Conservation (phyloP, 2,113 vertebrate genomes). For the Bufo gargarizans region DNA sequence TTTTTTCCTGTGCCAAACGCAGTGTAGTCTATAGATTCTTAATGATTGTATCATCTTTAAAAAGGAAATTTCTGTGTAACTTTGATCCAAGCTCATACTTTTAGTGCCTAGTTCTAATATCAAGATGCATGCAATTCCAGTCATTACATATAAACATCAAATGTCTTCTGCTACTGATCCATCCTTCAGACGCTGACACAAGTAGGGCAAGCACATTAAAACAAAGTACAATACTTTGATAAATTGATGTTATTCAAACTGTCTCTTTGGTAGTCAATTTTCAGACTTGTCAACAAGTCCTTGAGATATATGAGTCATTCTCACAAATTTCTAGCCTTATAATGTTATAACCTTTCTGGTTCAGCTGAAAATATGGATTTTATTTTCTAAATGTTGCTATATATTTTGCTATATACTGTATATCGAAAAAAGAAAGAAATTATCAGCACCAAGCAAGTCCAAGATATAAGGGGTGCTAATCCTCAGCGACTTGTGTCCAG, state of each 20-base stretch:
- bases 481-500: too few relatives aligned
- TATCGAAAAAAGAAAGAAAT: too few relatives aligned
- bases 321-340: not conserved
- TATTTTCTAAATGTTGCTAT: not conserved
- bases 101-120: not conserved
- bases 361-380: not conserved
- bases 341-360: not conserved
- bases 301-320: not conserved
- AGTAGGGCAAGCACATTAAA: constrained; percentile 2
- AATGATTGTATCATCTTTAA: not conserved
- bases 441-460: too few relatives aligned
- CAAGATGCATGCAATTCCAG: not conserved
- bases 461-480: too few relatives aligned
- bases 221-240: constrained; percentile 24
- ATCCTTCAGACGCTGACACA: constrained; percentile 4
- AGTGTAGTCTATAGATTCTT: not conserved
- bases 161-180: not conserved
- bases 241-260: constrained; percentile 6
- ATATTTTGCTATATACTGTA: not conserved
- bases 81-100: constrained; percentile 3
- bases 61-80: not conserved
- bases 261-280: constrained; percentile 1
- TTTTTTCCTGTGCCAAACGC: not conserved
- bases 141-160: constrained; percentile 10
- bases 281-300: not conserved